Evolutionary conservation across 2,113 vertebrate species (phyloP).

Genomic region (Eupsittula cactorum): DNA sequence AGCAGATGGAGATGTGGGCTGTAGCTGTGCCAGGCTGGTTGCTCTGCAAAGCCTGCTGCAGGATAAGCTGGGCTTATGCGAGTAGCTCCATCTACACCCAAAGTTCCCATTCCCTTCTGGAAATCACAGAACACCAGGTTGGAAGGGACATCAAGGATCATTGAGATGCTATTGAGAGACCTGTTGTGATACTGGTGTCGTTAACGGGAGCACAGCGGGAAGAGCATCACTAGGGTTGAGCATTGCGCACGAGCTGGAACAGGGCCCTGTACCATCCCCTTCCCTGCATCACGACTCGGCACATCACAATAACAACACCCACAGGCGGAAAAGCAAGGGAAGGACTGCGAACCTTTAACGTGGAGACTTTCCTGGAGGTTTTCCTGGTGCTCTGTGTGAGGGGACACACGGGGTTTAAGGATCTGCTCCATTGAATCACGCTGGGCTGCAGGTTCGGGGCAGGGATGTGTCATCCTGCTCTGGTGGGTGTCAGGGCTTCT

Average conservation of each 20-base stretch:
- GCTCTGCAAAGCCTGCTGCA: slow-evolving; percentile 17
- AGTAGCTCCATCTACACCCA: neutral
- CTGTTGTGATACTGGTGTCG: neutral
- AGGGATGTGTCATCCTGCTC: neutral
- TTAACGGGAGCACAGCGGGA: neutral
- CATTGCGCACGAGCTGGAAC: neutral
- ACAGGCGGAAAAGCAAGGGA: neutral
- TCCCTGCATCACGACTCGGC: neutral
- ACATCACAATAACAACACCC: neutral
- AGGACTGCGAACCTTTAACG: neutral
- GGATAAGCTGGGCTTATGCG: neutral
- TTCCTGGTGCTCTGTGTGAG: neutral
- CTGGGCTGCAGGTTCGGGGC: neutral
- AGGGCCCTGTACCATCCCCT: neutral
- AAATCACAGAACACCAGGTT: neutral
- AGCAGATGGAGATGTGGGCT: slow-evolving; percentile 43
- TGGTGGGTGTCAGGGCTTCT: neutral
- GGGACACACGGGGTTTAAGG: neutral
- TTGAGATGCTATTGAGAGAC: neutral
- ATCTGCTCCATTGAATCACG: neutral
- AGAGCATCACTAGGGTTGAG: neutral
- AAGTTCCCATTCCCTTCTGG: neutral
- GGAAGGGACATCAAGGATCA: neutral
- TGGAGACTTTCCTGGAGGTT: neutral
- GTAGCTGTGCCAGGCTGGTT: slow-evolving; percentile 38